phyloP scores from a whole-genome alignment of 64 coral and sea anemone genomes.

The Acropora yongei region DNA sequence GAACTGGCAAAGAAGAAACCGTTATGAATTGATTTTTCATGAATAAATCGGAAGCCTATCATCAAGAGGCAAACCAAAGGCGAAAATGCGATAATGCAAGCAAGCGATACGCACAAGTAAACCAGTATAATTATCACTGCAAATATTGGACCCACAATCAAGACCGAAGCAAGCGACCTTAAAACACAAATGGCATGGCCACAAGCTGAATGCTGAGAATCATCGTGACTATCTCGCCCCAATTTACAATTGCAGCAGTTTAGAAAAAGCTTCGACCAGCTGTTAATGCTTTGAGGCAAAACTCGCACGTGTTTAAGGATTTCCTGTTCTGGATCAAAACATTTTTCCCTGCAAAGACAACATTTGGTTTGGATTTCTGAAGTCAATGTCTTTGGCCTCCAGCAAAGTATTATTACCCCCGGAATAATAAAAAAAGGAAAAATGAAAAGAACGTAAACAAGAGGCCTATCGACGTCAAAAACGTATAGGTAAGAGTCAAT shows the following conservation, averaged over 20 bases:
- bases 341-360: background rate
- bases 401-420: conserved; percentile 10
- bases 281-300: background rate
- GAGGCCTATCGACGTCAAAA: conserved; percentile 43
- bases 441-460: conserved; percentile 55
- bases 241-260: background rate
- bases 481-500: conserved; percentile 30
- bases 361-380: background rate
- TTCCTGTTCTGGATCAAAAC: background rate
- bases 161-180: background rate
- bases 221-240: background rate
- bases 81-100: conserved; percentile 3
- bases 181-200: conserved; percentile 19
- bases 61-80: conserved; percentile 17
- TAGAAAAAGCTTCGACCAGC: background rate
- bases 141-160: conserved; percentile 35
- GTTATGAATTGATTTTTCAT: background rate
- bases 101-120: background rate
- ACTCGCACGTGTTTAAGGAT: background rate
- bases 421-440: conserved; percentile 55
- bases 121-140: background rate
- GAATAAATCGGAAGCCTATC: background rate
- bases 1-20: background rate
- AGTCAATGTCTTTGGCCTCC: background rate
- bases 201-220: background rate